A percentile compares a stretch with the other conserved stretches of the same genome.
phyloP scores from a whole-genome alignment of 2,797 vertebrate species.

The Lacerta viridis region DNA sequence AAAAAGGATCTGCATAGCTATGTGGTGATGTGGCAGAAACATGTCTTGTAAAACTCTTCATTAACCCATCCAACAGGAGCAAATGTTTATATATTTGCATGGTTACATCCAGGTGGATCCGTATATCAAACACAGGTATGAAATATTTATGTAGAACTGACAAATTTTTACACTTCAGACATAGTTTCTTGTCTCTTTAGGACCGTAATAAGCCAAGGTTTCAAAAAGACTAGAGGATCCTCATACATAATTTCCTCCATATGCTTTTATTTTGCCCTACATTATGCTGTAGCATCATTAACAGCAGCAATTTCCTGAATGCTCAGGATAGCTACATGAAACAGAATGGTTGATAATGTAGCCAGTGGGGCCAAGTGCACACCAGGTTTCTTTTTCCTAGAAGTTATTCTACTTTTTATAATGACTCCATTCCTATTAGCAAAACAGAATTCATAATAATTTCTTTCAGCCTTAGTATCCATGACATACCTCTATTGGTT shows the following conservation, averaged over 20 bases:
- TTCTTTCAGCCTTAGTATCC: constrained; percentile 16
- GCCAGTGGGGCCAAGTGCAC: neutral
- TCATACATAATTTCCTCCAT: neutral
- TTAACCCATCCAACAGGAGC: no score
- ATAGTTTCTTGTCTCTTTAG: constrained; percentile 16
- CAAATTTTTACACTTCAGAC: neutral
- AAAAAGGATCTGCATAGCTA: neutral
- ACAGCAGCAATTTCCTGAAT: neutral
- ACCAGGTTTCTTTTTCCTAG: neutral
- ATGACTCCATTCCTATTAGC: constrained; percentile 29
- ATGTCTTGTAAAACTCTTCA: neutral
- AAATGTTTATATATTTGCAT: neutral
- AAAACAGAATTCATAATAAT: constrained; percentile 1
- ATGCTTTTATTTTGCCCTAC: constrained; percentile 19
- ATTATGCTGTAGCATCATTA: constrained; percentile 20
- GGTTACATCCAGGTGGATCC: neutral
- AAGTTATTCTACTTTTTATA: constrained; percentile 20
- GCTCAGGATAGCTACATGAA: constrained; percentile 23
- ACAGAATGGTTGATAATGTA: constrained; percentile 27
- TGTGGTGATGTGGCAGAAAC: neutral
- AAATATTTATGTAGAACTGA: neutral
- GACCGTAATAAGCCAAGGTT: constrained; percentile 33
- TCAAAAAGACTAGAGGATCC: constrained; percentile 7
- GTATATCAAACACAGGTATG: neutral
- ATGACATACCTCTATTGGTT: constrained; percentile 3